A percentile compares a stretch with the other conserved stretches of the same genome.
phyloP scores from a whole-genome alignment of 30 jellyfish, hydroid and myxozoan genomes.

The Clytia hemisphaerica region DNA sequence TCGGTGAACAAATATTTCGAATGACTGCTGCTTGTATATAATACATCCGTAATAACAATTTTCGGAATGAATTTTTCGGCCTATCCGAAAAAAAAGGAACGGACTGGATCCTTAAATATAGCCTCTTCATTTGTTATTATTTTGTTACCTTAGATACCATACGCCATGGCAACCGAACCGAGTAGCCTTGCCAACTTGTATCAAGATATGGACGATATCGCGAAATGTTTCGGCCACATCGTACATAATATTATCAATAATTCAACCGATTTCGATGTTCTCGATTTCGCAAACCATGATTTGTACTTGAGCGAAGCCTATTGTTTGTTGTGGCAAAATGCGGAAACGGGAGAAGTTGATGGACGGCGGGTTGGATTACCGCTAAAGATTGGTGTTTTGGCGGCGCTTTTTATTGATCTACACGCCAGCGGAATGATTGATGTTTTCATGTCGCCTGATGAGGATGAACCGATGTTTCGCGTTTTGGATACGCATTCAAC shows the following conservation, averaged over 20 bases:
- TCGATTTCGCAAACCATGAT: conserved; percentile 69
- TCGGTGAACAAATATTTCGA: too few species aligned
- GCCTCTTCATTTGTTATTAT: too few species aligned
- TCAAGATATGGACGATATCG: conserved; percentile 96
- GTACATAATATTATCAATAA: conserved; percentile 46
- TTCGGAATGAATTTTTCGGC: too few species aligned
- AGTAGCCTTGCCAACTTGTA: conserved; percentile 83
- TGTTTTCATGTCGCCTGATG: conserved; percentile 45
- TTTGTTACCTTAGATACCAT: too few species aligned
- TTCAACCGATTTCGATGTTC: conserved; percentile 40
- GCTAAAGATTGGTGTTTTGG: conserved; percentile 86
- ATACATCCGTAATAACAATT: too few species aligned
- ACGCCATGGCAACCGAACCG: conserved; percentile 71
- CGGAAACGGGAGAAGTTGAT: conserved; percentile 94
- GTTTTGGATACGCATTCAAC: conserved; percentile 41
- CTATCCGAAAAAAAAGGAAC: too few species aligned
- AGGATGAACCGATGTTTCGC: conserved; percentile 69
- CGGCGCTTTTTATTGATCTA: conserved; percentile 87
- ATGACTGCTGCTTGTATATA: too few species aligned
- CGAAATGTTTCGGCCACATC: conserved; percentile 62
- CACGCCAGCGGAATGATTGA: conserved; percentile 65
- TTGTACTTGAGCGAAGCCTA: conserved; percentile 84
- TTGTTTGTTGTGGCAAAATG: conserved; percentile 91
- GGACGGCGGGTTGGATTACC: conserved; percentile 93
- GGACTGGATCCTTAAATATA: too few species aligned